A percentile compares a stretch with the other conserved stretches of the same genome.
phyloP scores from a whole-genome alignment of 2,113 vertebrate species.

The Indri indri region DNA sequence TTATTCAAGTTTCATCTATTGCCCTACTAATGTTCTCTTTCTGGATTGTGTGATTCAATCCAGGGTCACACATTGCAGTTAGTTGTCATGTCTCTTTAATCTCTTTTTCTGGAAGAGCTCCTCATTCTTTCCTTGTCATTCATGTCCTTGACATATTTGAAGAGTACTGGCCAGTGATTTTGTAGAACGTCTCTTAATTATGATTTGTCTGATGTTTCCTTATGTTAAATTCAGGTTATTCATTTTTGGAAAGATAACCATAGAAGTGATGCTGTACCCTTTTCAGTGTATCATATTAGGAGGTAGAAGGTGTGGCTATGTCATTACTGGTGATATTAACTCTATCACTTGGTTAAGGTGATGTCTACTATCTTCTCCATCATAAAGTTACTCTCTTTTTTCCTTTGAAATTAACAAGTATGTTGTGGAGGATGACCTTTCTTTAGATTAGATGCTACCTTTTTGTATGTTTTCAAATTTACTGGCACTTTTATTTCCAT shows the following conservation, averaged over 20 bases:
- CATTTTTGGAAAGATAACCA: background rate
- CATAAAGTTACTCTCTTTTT: background rate
- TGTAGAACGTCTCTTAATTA: background rate
- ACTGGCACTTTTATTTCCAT: background rate
- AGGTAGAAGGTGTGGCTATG: background rate
- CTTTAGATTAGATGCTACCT: background rate
- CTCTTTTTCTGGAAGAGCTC: background rate
- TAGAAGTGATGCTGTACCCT: background rate
- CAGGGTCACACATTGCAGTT: background rate
- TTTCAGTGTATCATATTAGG: background rate
- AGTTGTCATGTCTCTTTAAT: background rate
- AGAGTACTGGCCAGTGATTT: background rate
- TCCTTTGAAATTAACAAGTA: background rate
- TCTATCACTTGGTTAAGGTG: background rate
- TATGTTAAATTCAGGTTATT: background rate
- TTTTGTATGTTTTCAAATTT: background rate
- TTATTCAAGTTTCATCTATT: background rate
- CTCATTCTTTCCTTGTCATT: background rate
- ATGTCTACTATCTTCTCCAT: background rate
- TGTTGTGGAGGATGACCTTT: background rate
- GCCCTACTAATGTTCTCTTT: background rate
- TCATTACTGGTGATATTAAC: background rate
- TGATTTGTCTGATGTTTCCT: background rate
- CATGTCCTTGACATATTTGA: background rate
- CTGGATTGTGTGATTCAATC: background rate